These are phyloP conservation scores for Rhamphomyia laevipes DNA, from an alignment of 2,888 invertebrate genomes.

Conservation along the genomic window DNA sequence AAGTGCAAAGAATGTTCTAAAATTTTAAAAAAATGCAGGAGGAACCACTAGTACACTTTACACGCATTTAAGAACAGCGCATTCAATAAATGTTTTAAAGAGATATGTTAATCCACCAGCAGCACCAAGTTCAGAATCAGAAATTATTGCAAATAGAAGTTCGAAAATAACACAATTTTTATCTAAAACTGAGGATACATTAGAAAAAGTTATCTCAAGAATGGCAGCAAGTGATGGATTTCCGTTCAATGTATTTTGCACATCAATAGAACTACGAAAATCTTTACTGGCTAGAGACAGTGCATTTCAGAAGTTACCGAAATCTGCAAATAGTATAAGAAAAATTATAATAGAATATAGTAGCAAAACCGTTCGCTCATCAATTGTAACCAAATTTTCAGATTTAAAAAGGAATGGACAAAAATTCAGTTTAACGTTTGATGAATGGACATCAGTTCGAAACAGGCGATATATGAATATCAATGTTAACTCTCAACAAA, in stretches of 20 bases:
- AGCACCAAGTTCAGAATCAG: background rate
- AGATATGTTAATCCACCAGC: background rate
- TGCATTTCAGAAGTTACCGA: background rate
- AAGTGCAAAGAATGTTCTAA: background rate
- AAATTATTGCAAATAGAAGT: background rate
- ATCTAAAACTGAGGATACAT: background rate
- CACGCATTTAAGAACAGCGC: no score
- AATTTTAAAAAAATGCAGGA: no score
- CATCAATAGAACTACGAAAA: background rate
- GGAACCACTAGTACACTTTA: no score
- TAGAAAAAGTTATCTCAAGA: background rate
- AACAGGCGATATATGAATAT: slow-evolving; percentile 4
- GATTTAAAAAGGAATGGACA: background rate
- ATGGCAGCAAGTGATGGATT: background rate
- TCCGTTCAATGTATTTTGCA: background rate
- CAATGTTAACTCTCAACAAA: slow-evolving; percentile 1
- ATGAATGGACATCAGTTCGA: slow-evolving; percentile 4
- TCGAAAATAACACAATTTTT: background rate
- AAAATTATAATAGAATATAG: background rate
- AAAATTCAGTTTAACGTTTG: slow-evolving; percentile 3
- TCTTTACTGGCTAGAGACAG: background rate
- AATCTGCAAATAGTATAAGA: background rate
- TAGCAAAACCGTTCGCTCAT: background rate
- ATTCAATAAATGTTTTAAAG: background rate
- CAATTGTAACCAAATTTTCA: background rate